These are phyloP conservation scores for Misgurnus anguillicaudatus DNA, from an alignment of 2,113 vertebrate genomes.

Conservation along the genomic window DNA sequence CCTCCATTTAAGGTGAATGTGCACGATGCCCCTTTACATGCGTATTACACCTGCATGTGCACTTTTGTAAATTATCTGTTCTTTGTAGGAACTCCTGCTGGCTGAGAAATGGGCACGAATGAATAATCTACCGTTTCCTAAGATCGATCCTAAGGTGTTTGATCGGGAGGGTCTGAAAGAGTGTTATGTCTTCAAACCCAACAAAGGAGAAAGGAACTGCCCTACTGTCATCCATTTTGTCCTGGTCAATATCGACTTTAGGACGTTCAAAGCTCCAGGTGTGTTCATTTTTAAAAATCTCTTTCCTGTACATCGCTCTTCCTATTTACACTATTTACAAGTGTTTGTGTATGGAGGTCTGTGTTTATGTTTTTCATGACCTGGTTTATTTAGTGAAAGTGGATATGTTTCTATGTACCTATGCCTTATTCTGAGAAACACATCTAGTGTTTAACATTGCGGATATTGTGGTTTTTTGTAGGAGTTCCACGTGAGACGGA, in stretches of 20 bases:
- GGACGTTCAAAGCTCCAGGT: constrained; percentile 93
- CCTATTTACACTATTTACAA: constrained; percentile 3
- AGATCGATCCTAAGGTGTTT: constrained; percentile 96
- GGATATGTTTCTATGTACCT: not conserved
- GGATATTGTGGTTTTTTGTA: constrained; percentile 53
- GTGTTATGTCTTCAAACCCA: constrained; percentile 96
- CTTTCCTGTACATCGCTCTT: not conserved
- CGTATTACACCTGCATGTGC: too few relatives aligned
- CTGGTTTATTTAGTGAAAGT: not conserved
- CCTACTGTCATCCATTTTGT: constrained; percentile 96
- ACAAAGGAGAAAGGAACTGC: constrained; percentile 88
- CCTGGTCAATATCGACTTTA: constrained; percentile 94
- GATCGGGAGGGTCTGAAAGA: constrained; percentile 96
- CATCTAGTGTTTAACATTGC: not conserved
- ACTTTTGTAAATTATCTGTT: too few relatives aligned
- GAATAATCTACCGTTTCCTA: constrained; percentile 97
- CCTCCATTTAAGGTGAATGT: constrained; percentile 90
- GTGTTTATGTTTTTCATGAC: constrained; percentile 3
- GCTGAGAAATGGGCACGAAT: constrained; percentile 98
- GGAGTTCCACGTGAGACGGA: constrained; percentile 87
- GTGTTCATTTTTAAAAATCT: constrained; percentile 2
- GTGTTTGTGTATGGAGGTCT: not conserved
- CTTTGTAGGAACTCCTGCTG: constrained; percentile 86
- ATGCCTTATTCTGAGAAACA: not conserved
- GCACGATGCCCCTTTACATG: not conserved